A percentile compares a stretch with the other conserved stretches of the same genome.
phyloP scores from a whole-genome alignment of 2,797 vertebrate genomes.

The Schizopygopsis pylzovi region DNA sequence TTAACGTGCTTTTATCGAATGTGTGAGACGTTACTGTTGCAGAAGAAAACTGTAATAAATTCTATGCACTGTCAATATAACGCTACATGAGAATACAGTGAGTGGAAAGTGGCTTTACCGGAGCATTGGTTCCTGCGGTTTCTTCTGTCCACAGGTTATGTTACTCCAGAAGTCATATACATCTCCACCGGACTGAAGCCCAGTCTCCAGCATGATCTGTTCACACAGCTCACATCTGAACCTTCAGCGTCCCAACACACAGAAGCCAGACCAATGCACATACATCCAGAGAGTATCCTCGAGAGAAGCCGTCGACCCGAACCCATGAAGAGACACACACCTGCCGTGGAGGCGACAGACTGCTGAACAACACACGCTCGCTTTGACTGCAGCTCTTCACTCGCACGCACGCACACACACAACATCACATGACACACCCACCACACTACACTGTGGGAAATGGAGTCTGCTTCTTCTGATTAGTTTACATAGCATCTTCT shows the following conservation, averaged over 20 bases:
- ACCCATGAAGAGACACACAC: neutral
- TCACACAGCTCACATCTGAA: neutral
- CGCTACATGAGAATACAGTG: no score
- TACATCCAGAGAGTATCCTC: neutral
- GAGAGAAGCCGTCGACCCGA: neutral
- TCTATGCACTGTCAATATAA: neutral
- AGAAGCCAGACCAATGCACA: neutral
- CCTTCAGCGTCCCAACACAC: neutral
- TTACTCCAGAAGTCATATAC: neutral
- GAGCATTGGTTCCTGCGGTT: neutral
- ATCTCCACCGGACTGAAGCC: neutral
- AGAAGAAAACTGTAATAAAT: neutral
- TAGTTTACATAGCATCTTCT: neutral
- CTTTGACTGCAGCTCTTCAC: neutral
- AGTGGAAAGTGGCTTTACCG: neutral
- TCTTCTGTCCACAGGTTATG: neutral
- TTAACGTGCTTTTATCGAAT: neutral
- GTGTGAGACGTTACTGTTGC: neutral
- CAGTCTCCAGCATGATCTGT: neutral
- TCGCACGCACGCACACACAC: neutral
- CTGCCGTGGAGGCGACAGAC: neutral
- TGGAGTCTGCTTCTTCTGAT: neutral
- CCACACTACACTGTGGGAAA: conserved; percentile 3
- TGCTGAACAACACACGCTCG: neutral
- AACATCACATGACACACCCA: neutral